Conservation (phyloP, 2,888 invertebrate genomes). For the Osmoderma eremita region DNA sequence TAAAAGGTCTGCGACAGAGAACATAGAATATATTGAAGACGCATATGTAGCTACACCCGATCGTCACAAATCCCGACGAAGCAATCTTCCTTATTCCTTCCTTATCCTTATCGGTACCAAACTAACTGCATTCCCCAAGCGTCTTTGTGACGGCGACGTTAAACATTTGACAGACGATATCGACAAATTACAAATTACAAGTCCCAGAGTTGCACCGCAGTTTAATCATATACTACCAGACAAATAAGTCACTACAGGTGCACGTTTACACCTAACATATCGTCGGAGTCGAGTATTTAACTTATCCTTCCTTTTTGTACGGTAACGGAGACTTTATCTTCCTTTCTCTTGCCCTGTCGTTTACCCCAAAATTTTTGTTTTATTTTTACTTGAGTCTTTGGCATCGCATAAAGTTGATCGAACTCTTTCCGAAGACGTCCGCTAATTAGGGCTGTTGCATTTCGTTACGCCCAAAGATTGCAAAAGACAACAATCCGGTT, state of each 20-base stretch:
- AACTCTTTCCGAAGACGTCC: constrained; percentile 13
- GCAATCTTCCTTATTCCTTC: neutral
- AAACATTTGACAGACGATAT: constrained; percentile 2
- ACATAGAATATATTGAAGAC: too few relatives aligned
- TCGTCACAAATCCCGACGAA: too few relatives aligned
- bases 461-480: constrained; percentile 7
- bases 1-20: too few relatives aligned
- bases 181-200: neutral
- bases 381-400: neutral
- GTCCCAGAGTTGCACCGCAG: too few relatives aligned
- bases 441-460: constrained; percentile 12
- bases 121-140: neutral
- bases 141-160: constrained; percentile 1
- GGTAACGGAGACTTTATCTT: neutral
- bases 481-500: neutral
- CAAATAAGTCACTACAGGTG: too few relatives aligned
- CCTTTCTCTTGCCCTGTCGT: constrained; percentile 10
- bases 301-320: constrained; percentile 2
- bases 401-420: constrained; percentile 11
- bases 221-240: too few relatives aligned
- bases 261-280: too few relatives aligned
- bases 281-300: neutral
- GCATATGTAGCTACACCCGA: too few relatives aligned
- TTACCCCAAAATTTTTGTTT: constrained; percentile 6
- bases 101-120: neutral